These are phyloP conservation scores for Dendrophyllia cribrosa DNA, from an alignment of 64 coral and sea anemone genomes.

Conservation along the genomic window DNA sequence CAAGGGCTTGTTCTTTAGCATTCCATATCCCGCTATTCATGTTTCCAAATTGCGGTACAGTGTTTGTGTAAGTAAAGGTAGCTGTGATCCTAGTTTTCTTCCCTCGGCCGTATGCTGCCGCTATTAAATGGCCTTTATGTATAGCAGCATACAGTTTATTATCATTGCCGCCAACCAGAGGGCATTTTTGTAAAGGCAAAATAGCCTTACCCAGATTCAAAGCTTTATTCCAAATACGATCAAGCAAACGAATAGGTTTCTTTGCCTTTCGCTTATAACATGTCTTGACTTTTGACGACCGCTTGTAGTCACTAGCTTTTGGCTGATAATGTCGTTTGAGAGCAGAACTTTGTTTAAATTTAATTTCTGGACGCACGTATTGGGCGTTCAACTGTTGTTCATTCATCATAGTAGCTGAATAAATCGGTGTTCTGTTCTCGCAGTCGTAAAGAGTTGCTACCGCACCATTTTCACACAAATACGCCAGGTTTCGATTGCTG, in stretches of 20 bases:
- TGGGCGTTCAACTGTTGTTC: neutral
- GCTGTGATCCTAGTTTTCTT: neutral
- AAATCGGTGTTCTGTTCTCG: constrained; percentile 20
- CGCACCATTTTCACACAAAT: neutral
- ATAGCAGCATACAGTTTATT: neutral
- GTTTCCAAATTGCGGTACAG: neutral
- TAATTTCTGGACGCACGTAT: too few species aligned
- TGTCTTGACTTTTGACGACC: neutral
- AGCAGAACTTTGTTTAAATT: neutral
- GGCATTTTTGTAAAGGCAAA: neutral
- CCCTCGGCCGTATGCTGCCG: neutral
- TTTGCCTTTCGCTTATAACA: too few species aligned
- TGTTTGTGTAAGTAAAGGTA: constrained; percentile 25
- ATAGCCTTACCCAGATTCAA: too few species aligned
- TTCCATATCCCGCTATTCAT: neutral
- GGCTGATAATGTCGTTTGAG: neutral
- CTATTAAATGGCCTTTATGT: constrained; percentile 28
- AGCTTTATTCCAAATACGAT: too few species aligned
- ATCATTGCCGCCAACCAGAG: neutral
- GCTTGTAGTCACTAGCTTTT: neutral
- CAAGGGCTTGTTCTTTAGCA: neutral
- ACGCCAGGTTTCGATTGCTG: neutral
- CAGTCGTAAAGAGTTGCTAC: constrained; percentile 36
- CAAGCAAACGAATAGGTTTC: too few species aligned
- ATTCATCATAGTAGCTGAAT: constrained; percentile 8